Base-by-base conservation (phyloP, 2,888 invertebrate genomes). In the Dolomedes plantarius region DNA sequence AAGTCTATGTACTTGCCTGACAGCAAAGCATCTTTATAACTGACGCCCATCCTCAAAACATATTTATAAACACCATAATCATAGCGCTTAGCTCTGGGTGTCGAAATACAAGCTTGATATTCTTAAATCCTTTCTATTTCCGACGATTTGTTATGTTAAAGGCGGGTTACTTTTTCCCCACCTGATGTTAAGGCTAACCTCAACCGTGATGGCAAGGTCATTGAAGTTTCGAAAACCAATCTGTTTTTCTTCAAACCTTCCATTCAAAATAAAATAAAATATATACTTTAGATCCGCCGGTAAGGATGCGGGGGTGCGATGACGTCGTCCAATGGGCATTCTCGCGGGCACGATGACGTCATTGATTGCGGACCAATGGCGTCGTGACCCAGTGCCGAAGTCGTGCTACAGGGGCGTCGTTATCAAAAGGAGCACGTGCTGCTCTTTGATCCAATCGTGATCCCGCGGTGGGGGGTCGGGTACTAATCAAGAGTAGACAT, bases 401-500 rank as follows among this genome's bases (percentile, higher is more conserved):
- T 79, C 79, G 64, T 79, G 72, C 41, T 23, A 36, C 39, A 81
- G 81, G 67, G 81, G 74, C 67, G 74, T 46, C 67, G 81, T 81
- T 79, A 79, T 79, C 72, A 79, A 79, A 72, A 74, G 36, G 39
- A 69, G 81, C 75, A 75, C 81, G 81, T 69, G 75, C 69, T 82
- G 81, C 81, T 75, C 82, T 82, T 76, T 82, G 79, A 79, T 65
- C 71, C 72, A 72, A 65, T 79, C 79, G 72, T 75, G 82, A 82
- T 82, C 69, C 41, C 32, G 32, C 29, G 46, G 62, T 74, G 50
- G 73, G 80, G 80, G 80, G 19, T n/a, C 50, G 28, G 36, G 41
- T 29, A 73, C 31, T 28, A 71, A 28, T 27, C 23, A 71, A 46
- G 56, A 56, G 23, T 5, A 56, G 56, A 19, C 23, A 56, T 56